Evolutionary conservation across 1,140 invertebrate species (phyloP), one percentile per base, ranked within the genome.

Genomic region (Bicyclus anynana): DNA sequence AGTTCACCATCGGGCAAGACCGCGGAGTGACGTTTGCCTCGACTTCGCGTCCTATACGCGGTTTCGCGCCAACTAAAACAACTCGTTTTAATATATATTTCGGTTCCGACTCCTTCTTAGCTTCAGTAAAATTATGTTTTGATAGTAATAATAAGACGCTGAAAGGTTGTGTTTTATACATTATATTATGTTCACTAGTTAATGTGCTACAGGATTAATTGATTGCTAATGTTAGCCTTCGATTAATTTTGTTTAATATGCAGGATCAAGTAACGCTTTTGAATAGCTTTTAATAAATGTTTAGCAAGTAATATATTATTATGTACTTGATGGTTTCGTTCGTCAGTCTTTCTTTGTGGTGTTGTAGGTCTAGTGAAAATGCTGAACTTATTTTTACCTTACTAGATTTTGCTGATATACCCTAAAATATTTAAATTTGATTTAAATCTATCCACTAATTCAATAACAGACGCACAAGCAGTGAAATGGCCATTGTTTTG

Each of bases 1-100:
- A 81, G 74, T 81, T 65, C 53, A 20, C 61, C 65, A 53, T 65
- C 73, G 71, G 62, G 46, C 50, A 56, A 69, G 67, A 68, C 48
- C 68, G 70, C 73, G 70, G 65, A 54, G 65, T 53, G 69, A 80
- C 80, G 80, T 52, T 17, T 46, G 46, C 27, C 52, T 53, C 62
- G 37, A 51, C 56, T 51, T 49, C 59, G 58, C 61, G 62, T 48
- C 26, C 38, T 21, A 18, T 18, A 42, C 26, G 48, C 42, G 40
- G 18, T 51, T 59, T 51, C 52, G 51, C 56, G 46, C 23, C 49
- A 42, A 26, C n/a, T 35, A 23, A 21, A 27, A 14, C 40, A 13
- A 13, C 16, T 40, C 37, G 37, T 40, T 40, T 2, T 1, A 44
- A 40, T 44, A n/a, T n/a, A n/a, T n/a, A n/a, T n/a, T n/a, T n/a